A percentile compares a stretch with the other conserved stretches of the same genome.
phyloP scores from a whole-genome alignment of 2,113 vertebrate genomes.

The Serinus canaria region DNA sequence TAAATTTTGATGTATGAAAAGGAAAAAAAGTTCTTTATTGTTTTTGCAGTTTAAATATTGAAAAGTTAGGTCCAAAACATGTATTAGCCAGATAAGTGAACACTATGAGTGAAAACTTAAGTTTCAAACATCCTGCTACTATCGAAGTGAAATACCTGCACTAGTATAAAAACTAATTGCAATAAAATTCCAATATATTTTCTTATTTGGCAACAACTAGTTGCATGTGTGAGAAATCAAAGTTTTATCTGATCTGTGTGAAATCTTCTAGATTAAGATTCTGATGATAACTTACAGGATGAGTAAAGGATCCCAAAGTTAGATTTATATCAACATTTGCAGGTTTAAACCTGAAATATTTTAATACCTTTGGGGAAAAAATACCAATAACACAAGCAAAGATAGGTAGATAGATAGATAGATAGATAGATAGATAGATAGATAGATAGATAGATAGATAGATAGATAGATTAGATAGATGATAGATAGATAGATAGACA shows the following conservation, averaged over 20 bases:
- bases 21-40: not conserved
- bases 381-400: not conserved
- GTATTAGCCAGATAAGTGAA: not conserved
- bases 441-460: not conserved
- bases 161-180: not conserved
- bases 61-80: not conserved
- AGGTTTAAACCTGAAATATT: not conserved
- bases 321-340: not conserved
- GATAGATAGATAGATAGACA: no score
- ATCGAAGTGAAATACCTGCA: not conserved
- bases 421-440: no score
- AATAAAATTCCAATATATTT: not conserved
- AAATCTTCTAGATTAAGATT: not conserved
- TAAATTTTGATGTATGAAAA: not conserved
- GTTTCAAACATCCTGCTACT: not conserved
- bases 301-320: not conserved
- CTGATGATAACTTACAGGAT: not conserved
- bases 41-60: not conserved
- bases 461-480: not conserved
- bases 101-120: not conserved
- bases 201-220: not conserved
- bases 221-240: not conserved
- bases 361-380: not conserved
- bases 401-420: no score
- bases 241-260: not conserved